Conservation (phyloP, 2,888 invertebrate genomes). For the Ametastegia equiseti region DNA sequence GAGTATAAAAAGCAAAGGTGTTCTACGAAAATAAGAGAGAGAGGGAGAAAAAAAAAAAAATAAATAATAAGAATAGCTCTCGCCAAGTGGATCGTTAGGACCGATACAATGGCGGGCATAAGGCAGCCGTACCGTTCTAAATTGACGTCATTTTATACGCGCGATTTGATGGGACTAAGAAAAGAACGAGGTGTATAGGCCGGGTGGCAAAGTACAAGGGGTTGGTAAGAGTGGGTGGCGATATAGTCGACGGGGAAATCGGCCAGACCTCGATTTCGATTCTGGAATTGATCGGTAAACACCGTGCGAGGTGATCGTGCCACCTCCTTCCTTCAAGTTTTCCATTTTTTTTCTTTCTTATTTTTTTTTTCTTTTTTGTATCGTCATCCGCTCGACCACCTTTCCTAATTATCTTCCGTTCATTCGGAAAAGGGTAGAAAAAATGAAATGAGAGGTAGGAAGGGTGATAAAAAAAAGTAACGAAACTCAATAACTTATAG, state of each 20-base stretch:
- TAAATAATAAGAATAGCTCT: conserved; percentile 52
- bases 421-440: too few relatives aligned
- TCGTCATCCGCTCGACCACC: too few relatives aligned
- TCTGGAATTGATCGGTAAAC: conserved; percentile 11
- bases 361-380: too few relatives aligned
- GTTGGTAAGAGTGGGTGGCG: neutral
- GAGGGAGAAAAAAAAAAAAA: conserved; percentile 49
- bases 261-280: neutral
- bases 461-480: too few relatives aligned
- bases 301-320: neutral
- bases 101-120: conserved; percentile 53
- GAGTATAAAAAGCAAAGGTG: neutral
- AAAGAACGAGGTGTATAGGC: neutral
- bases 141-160: conserved; percentile 26
- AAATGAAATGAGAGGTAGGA: too few relatives aligned
- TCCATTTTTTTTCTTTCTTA: too few relatives aligned
- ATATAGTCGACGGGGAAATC: conserved; percentile 10
- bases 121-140: conserved; percentile 2
- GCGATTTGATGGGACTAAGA: conserved; percentile 13
- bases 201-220: neutral
- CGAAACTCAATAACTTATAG: too few relatives aligned
- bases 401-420: too few relatives aligned
- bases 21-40: neutral
- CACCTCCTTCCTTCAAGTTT: too few relatives aligned
- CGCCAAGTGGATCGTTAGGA: conserved; percentile 54